Evolutionary conservation across 2,888 invertebrate species (phyloP).

Genomic region (Carcina quercana): DNA sequence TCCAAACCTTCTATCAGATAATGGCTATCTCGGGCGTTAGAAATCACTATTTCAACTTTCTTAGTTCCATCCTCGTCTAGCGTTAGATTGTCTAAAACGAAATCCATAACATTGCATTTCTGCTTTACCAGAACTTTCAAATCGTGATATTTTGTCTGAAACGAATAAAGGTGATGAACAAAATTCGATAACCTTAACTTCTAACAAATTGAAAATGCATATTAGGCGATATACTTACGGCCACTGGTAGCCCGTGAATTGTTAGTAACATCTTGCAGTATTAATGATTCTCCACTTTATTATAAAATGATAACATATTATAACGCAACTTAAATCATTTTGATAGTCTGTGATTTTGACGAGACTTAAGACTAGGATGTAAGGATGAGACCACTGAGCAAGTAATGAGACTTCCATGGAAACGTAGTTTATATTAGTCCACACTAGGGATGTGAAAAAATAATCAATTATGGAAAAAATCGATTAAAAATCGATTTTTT

Average conservation of each 20-base stretch:
- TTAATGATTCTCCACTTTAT: neutral
- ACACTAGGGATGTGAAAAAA: too few species aligned
- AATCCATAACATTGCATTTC: slow-evolving; percentile 49
- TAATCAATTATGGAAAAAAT: too few species aligned
- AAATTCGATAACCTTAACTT: neutral
- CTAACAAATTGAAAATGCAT: neutral
- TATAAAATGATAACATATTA: slow-evolving; percentile 5
- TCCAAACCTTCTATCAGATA: slow-evolving; percentile 47
- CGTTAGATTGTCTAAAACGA: slow-evolving; percentile 49
- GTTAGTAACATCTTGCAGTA: slow-evolving; percentile 63
- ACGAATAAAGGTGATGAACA: slow-evolving; percentile 7
- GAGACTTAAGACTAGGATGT: slow-evolving; percentile 18
- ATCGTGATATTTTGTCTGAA: slow-evolving; percentile 52
- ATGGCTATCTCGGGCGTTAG: slow-evolving; percentile 43
- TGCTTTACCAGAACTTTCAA: slow-evolving; percentile 45
- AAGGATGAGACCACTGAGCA: neutral
- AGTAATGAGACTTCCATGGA: neutral
- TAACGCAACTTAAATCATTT: slow-evolving; percentile 1
- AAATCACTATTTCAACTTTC: slow-evolving; percentile 50
- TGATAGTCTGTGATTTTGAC: slow-evolving; percentile 21
- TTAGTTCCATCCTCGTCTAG: slow-evolving; percentile 38
- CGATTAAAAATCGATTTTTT: too few species aligned
- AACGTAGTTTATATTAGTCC: too few species aligned
- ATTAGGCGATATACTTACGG: slow-evolving; percentile 29
- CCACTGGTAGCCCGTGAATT: slow-evolving; percentile 48